Conservation (phyloP, 2,797 vertebrate species). For the Siniperca obscura region DNA sequence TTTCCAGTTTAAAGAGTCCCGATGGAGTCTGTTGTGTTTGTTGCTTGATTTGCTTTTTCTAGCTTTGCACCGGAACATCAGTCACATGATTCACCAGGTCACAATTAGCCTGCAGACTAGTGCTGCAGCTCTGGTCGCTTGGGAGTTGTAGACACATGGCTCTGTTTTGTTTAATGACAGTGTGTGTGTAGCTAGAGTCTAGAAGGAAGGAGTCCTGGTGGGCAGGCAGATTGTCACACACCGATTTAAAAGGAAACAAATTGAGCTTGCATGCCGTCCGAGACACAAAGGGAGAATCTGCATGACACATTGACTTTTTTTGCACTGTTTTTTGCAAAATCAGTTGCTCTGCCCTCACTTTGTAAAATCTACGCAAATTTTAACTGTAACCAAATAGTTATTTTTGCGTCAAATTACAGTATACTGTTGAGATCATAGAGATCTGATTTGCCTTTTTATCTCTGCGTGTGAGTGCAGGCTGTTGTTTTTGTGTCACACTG, state of each 20-base stretch:
- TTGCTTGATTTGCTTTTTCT: conserved; percentile 69
- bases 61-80: conserved; percentile 61
- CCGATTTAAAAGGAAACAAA: conserved; percentile 79
- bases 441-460: conserved; percentile 42
- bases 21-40: conserved; percentile 64
- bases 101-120: conserved; percentile 75
- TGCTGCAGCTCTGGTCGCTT: conserved; percentile 58
- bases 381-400: conserved; percentile 19
- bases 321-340: conserved; percentile 17
- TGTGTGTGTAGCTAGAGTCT: conserved; percentile 41
- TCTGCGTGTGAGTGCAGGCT: conserved; percentile 37
- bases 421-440: conserved; percentile 23
- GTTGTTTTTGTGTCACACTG: conserved; percentile 65
- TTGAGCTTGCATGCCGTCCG: conserved; percentile 55
- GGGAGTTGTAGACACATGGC: conserved; percentile 77
- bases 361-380: conserved; percentile 37
- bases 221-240: conserved; percentile 69
- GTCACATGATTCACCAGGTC: conserved; percentile 76
- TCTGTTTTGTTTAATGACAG: conserved; percentile 82
- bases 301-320: conserved; percentile 34
- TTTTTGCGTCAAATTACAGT: conserved; percentile 35
- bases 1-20: conserved; percentile 61
- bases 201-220: conserved; percentile 59
- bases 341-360: conserved; percentile 2
- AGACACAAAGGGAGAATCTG: conserved; percentile 48